Evolutionary conservation across 2,113 vertebrate species (phyloP).

Genomic region (Silurus glanis): DNA sequence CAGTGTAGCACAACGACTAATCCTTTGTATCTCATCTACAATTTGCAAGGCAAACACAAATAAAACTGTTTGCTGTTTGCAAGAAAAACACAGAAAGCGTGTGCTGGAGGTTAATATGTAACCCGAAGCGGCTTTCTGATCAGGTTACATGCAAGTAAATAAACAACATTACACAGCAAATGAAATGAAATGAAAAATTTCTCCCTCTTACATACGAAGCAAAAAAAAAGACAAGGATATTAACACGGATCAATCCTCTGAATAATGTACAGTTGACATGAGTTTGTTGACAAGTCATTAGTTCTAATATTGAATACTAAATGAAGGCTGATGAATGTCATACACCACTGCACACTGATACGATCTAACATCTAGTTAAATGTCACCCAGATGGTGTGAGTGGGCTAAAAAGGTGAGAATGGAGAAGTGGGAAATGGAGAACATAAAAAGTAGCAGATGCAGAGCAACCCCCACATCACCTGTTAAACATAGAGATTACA

Average conservation of each 20-base stretch:
- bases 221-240: background rate
- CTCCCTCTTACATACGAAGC: too few species aligned
- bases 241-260: background rate
- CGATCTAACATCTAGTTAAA: slow-evolving; percentile 27
- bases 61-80: slow-evolving; percentile 1
- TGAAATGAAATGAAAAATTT: background rate
- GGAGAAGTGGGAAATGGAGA: slow-evolving; percentile 28
- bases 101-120: slow-evolving; percentile 15
- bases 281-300: slow-evolving; percentile 11
- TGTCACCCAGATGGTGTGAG: slow-evolving; percentile 50
- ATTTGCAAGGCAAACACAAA: slow-evolving; percentile 17
- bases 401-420: slow-evolving; percentile 42
- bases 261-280: background rate
- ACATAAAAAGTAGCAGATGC: slow-evolving; percentile 42
- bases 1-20: slow-evolving; percentile 26
- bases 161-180: background rate
- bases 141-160: background rate
- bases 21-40: slow-evolving; percentile 13
- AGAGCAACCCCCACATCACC: slow-evolving; percentile 47
- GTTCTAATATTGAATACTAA: slow-evolving; percentile 8
- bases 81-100: background rate
- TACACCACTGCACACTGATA: slow-evolving; percentile 18
- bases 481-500: slow-evolving; percentile 38
- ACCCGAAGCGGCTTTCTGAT: slow-evolving; percentile 6
- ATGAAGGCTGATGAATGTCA: slow-evolving; percentile 6